phyloP scores from a whole-genome alignment of 2,797 vertebrate genomes.

The Coracias cyanogaster region DNA sequence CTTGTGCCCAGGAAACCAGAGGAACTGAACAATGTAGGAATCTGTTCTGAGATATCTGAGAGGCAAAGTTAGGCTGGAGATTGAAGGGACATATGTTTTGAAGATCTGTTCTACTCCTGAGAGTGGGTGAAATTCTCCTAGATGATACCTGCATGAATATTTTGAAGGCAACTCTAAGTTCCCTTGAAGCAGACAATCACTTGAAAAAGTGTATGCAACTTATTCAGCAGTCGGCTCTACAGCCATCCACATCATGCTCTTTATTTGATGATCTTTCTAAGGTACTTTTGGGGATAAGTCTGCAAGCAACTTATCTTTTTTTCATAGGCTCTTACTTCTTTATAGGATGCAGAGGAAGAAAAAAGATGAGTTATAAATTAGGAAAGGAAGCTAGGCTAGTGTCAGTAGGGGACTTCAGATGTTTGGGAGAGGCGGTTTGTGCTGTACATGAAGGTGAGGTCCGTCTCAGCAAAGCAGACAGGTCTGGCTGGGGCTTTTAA shows the following conservation, averaged over 20 bases:
- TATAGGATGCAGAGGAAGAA: not conserved
- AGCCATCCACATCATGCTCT: not conserved
- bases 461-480: not conserved
- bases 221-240: not conserved
- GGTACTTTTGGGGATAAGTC: not conserved
- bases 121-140: not conserved
- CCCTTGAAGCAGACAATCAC: not conserved
- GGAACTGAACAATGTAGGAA: not conserved
- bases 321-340: not conserved
- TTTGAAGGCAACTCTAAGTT: not conserved
- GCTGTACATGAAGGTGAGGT: not conserved
- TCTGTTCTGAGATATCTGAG: not conserved
- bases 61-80: not conserved
- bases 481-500: not conserved
- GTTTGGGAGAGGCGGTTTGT: not conserved
- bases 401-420: not conserved
- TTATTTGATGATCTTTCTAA: not conserved
- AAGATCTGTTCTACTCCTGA: not conserved
- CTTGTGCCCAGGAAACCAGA: not conserved
- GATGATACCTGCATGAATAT: not conserved
- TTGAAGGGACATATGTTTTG: not conserved
- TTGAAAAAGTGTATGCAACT: not conserved
- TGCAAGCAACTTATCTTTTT: not conserved
- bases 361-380: not conserved
- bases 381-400: not conserved